A percentile compares a stretch with the other conserved stretches of the same genome.
Evolutionary conservation across 2,113 vertebrate species (phyloP).

Genomic region (Lepus europaeus): DNA sequence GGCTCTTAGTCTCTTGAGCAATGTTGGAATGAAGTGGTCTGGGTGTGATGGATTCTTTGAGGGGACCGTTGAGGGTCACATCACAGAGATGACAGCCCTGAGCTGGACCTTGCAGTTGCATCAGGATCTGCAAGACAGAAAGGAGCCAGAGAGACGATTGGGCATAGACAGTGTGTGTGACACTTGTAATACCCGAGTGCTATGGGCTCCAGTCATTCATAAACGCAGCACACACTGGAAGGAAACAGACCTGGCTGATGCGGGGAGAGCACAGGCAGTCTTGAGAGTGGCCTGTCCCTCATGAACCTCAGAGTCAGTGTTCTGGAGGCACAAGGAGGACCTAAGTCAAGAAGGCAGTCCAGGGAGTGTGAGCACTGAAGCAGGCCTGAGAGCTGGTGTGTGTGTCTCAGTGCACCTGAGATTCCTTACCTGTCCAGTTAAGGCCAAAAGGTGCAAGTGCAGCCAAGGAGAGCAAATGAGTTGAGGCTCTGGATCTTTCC

Average conservation of each 20-base stretch:
- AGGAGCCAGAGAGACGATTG: background rate
- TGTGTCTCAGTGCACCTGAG: background rate
- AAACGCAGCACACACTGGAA: background rate
- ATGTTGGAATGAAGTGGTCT: background rate
- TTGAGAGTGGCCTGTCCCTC: rapidly evolving
- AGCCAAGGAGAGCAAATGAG: background rate
- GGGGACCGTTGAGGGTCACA: background rate
- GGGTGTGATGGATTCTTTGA: background rate
- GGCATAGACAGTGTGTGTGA: background rate
- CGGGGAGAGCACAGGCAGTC: background rate
- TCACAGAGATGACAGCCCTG: background rate
- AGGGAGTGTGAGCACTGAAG: background rate
- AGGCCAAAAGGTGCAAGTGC: background rate
- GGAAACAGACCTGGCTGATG: background rate
- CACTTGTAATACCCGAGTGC: background rate
- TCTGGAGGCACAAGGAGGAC: background rate
- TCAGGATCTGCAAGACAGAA: background rate
- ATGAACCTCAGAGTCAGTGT: background rate
- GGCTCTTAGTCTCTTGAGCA: background rate
- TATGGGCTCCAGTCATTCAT: background rate
- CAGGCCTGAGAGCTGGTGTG: background rate
- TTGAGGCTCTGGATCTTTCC: background rate
- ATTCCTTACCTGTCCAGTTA: background rate
- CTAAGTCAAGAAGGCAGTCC: background rate
- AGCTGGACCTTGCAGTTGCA: background rate